These are phyloP conservation scores for Amorpha juglandis DNA, from an alignment of 2,888 invertebrate genomes.

Conservation along the genomic window DNA sequence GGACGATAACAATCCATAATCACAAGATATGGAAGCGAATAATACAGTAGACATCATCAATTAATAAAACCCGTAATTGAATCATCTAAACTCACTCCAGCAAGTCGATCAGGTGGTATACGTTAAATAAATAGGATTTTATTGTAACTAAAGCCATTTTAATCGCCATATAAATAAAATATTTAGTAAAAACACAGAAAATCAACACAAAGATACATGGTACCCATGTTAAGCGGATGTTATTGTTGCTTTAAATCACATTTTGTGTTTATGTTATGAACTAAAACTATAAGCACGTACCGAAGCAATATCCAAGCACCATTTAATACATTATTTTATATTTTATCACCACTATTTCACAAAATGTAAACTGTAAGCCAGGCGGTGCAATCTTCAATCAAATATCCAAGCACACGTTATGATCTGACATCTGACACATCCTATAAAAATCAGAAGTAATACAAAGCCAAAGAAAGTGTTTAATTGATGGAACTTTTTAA, in stretches of 20 bases:
- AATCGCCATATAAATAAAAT: not conserved
- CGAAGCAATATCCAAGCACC: not conserved
- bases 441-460: too few relatives aligned
- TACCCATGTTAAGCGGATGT: too few relatives aligned
- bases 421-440: too few relatives aligned
- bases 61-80: not conserved
- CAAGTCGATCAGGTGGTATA: not conserved
- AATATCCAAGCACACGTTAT: too few relatives aligned
- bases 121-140: not conserved
- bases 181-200: not conserved
- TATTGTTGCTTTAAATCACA: not conserved
- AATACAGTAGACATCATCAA: not conserved
- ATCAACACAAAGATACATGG: slow-evolving; percentile 11
- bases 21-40: too few relatives aligned
- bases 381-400: too few relatives aligned
- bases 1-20: too few relatives aligned
- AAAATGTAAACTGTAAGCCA: not conserved
- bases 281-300: not conserved
- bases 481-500: too few relatives aligned
- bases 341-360: slow-evolving; percentile 2
- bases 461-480: too few relatives aligned
- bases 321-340: slow-evolving; percentile 28
- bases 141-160: not conserved
- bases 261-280: not conserved
- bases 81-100: not conserved